Evolutionary conservation across 2,888 invertebrate species (phyloP).

Genomic region (Rhopalosiphum nymphaeae): DNA sequence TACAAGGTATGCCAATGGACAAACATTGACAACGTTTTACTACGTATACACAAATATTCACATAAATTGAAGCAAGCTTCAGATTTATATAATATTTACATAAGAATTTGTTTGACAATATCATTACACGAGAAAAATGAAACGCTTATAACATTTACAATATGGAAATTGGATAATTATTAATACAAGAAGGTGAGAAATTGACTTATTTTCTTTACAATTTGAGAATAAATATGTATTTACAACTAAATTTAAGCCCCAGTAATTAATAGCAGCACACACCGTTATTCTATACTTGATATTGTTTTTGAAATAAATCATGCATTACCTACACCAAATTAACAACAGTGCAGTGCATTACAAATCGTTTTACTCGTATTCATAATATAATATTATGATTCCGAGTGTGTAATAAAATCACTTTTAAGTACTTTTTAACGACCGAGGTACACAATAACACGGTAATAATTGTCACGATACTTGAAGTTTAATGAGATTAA

Average conservation of each 20-base stretch:
- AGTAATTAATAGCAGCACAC: slow-evolving; percentile 15
- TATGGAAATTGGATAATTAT: not conserved
- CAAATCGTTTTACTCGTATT: slow-evolving; percentile 8
- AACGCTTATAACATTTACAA: not conserved
- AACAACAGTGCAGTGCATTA: slow-evolving; percentile 6
- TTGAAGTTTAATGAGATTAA: slow-evolving; percentile 33
- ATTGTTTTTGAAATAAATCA: not conserved
- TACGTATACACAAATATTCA: not conserved
- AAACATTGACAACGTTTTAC: not conserved
- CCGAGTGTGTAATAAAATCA: slow-evolving; percentile 27
- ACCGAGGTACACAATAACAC: slow-evolving; percentile 24
- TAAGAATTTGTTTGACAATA: not conserved
- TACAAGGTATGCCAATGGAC: not conserved
- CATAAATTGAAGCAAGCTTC: not conserved
- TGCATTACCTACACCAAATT: slow-evolving; percentile 30
- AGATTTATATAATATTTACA: not conserved
- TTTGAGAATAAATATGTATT: slow-evolving; percentile 14
- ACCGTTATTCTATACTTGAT: slow-evolving; percentile 8
- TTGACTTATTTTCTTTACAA: slow-evolving; percentile 4
- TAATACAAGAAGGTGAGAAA: not conserved
- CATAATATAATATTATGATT: slow-evolving; percentile 5
- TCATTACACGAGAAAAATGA: not conserved
- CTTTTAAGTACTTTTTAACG: slow-evolving; percentile 28
- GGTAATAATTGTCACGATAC: slow-evolving; percentile 27
- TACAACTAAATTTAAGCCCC: not conserved